phyloP scores from a whole-genome alignment of 2,797 vertebrate species.

The Thunnus albacares region DNA sequence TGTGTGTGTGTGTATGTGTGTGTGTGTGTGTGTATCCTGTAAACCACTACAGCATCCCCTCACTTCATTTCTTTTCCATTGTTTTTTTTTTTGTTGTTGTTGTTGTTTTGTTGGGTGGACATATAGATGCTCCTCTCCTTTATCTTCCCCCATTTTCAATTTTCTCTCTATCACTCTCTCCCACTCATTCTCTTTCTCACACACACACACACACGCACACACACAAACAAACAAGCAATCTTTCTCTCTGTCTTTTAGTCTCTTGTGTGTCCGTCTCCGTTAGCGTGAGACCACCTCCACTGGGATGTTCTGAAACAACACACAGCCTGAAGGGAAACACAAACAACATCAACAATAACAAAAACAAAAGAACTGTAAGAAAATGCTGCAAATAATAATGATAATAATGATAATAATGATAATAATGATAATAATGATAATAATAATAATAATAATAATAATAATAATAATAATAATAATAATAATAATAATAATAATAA shows the following conservation, averaged over 20 bases:
- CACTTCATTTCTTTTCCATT: conserved; percentile 19
- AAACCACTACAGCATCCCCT: conserved; percentile 5
- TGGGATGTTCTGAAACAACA: conserved; percentile 98
- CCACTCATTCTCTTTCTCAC: not conserved
- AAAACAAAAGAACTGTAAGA: conserved; percentile 53
- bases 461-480: conserved; percentile 64
- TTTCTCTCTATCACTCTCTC: not conserved
- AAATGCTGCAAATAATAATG: conserved; percentile 61
- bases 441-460: conserved; percentile 65
- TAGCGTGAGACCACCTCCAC: conserved; percentile 95
- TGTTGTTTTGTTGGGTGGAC: conserved; percentile 12
- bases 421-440: conserved; percentile 72
- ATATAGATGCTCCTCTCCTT: conserved; percentile 18
- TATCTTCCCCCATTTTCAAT: conserved; percentile 38
- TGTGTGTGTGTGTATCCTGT: conserved; percentile 1
- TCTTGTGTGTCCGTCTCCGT: conserved; percentile 78
- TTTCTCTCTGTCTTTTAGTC: conserved; percentile 63
- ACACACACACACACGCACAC: conserved; percentile 18
- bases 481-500: conserved; percentile 60
- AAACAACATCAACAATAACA: conserved; percentile 86
- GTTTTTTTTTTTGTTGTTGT: not conserved
- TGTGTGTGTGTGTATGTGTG: conserved; percentile 20
- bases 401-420: conserved; percentile 65
- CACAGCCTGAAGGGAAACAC: conserved; percentile 98
- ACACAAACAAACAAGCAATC: conserved; percentile 24